Evolutionary conservation across 2,888 invertebrate species (phyloP).

Genomic region (Eristalis arbustorum): DNA sequence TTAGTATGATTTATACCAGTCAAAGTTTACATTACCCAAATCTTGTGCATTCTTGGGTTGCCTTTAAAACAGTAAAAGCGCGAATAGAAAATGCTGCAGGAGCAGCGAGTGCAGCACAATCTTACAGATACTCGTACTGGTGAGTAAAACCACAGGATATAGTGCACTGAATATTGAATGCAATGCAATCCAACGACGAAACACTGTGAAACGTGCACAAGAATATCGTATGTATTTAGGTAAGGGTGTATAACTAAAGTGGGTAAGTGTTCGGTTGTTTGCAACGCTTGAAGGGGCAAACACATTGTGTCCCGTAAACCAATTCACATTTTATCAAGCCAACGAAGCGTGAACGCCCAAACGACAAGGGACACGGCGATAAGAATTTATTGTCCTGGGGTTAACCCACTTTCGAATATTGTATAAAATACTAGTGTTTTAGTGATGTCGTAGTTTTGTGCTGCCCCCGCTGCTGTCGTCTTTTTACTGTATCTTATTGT

Average conservation of each 20-base stretch:
- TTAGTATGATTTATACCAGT: slow-evolving; percentile 37
- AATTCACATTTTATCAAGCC: slow-evolving; percentile 73
- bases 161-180: slow-evolving; percentile 51
- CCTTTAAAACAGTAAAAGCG: slow-evolving; percentile 34
- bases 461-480: neutral
- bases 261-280: slow-evolving; percentile 46
- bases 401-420: slow-evolving; percentile 61
- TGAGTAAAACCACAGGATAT: slow-evolving; percentile 33
- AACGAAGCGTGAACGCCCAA: slow-evolving; percentile 74
- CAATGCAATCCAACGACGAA: slow-evolving; percentile 35
- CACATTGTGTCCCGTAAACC: slow-evolving; percentile 66
- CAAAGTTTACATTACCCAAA: slow-evolving; percentile 38
- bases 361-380: slow-evolving; percentile 74
- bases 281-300: slow-evolving; percentile 57
- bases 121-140: neutral
- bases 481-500: too few species aligned
- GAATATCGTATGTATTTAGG: neutral
- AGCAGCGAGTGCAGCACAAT: neutral
- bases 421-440: slow-evolving; percentile 30
- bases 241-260: slow-evolving; percentile 17
- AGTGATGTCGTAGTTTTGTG: neutral
- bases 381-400: slow-evolving; percentile 73
- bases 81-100: neutral
- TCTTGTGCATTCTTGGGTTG: slow-evolving; percentile 12
- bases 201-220: slow-evolving; percentile 11